Percentiles rank a stretch among this genome's conserved stretches.
Conservation (phyloP, 2,797 vertebrate species). For the Stomatorhinus walkeri region DNA sequence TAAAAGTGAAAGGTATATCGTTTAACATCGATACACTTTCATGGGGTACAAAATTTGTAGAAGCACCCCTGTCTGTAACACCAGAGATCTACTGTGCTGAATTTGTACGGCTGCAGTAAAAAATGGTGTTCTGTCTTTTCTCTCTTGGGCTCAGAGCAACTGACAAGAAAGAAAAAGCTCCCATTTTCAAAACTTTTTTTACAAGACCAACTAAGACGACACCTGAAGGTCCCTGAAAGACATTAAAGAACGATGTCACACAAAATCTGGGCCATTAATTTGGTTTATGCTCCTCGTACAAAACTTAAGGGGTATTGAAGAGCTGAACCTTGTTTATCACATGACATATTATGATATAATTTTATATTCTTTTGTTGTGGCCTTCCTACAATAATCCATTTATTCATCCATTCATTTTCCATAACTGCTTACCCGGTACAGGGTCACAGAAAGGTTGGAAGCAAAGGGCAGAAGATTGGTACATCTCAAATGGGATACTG, state of each 20-base stretch:
- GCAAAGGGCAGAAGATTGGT: not conserved
- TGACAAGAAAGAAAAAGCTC: not conserved
- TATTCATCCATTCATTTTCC: not conserved
- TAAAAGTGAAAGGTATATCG: not conserved
- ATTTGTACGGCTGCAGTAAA: not conserved
- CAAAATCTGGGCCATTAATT: not conserved
- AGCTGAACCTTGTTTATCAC: not conserved
- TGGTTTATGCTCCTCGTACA: not conserved
- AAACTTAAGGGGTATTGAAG: not conserved
- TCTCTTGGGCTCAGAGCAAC: not conserved
- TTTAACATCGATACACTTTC: too few relatives aligned
- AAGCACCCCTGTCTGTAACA: too few relatives aligned
- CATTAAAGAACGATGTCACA: not conserved
- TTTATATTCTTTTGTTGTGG: not conserved
- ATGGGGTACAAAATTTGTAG: too few relatives aligned
- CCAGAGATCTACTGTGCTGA: not conserved
- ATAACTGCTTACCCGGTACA: not conserved
- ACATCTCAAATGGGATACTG: not conserved
- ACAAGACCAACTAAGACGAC: not conserved
- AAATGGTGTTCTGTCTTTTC: not conserved
- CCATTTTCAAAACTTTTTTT: not conserved
- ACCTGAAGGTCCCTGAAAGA: not conserved
- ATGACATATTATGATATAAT: not conserved
- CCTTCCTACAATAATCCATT: not conserved
- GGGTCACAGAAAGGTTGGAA: not conserved